A percentile compares a stretch with the other conserved stretches of the same genome.
These are phyloP conservation scores for Nilaparvata lugens DNA, from an alignment of 1,140 invertebrate genomes.

Conservation along the genomic window DNA sequence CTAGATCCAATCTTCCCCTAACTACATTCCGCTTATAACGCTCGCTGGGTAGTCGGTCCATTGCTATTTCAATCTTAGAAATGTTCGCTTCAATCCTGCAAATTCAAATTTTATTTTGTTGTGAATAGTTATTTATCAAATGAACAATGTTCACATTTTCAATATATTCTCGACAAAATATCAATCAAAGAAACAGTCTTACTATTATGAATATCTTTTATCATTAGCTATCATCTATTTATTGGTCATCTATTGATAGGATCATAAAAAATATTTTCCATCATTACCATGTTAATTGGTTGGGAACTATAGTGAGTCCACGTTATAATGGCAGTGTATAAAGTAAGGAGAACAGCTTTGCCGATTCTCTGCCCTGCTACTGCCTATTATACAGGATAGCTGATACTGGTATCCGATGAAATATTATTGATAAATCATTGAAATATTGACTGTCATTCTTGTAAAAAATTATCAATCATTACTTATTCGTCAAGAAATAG, in stretches of 20 bases:
- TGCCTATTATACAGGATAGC: too few species aligned
- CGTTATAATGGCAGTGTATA: too few species aligned
- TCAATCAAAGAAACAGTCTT: background rate
- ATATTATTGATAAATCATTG: too few species aligned
- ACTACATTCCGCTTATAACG: slow-evolving; percentile 51
- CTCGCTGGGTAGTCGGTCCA: slow-evolving; percentile 47
- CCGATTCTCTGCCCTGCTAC: too few species aligned
- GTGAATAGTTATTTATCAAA: background rate
- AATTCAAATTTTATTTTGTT: background rate
- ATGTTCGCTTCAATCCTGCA: slow-evolving; percentile 11
- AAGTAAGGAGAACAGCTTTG: too few species aligned
- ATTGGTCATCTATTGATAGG: background rate
- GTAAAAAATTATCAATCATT: too few species aligned
- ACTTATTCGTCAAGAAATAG: too few species aligned
- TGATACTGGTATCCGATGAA: too few species aligned
- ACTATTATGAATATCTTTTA: background rate
- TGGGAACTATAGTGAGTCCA: too few species aligned
- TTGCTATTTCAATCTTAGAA: slow-evolving; percentile 41
- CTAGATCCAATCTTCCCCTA: slow-evolving; percentile 47
- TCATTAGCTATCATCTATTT: background rate
- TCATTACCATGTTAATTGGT: too few species aligned
- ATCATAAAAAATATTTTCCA: too few species aligned
- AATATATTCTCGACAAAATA: background rate
- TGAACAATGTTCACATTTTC: background rate
- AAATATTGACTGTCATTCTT: too few species aligned